Conservation (phyloP, 2,113 vertebrate species). For the Pelecanoides urinatrix region DNA sequence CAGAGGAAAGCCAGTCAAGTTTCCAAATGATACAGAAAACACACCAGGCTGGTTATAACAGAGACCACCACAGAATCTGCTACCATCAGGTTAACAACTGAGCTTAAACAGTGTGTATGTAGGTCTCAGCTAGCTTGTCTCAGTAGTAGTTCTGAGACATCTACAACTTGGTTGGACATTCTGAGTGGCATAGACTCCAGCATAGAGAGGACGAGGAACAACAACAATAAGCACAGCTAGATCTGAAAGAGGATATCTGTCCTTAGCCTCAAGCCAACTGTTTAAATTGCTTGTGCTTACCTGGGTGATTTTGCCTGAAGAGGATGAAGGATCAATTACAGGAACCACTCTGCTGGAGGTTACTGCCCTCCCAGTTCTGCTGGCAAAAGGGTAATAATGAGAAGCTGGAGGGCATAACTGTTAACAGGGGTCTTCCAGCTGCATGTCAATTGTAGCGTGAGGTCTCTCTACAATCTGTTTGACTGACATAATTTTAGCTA, state of each 20-base stretch:
- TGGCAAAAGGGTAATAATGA: not conserved
- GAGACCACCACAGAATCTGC: not conserved
- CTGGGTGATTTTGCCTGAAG: not conserved
- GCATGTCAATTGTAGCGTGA: not conserved
- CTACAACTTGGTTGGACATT: not conserved
- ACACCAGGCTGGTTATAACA: not conserved
- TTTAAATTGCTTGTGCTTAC: conserved; percentile 12
- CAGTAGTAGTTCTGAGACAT: not conserved
- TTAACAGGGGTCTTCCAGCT: not conserved
- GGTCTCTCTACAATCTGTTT: not conserved
- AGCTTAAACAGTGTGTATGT: not conserved
- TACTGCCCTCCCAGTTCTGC: not conserved
- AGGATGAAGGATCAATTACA: not conserved
- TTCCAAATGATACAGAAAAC: not conserved
- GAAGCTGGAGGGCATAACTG: not conserved
- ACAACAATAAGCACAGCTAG: not conserved
- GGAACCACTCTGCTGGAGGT: not conserved
- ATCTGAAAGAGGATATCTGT: not conserved
- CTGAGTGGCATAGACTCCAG: not conserved
- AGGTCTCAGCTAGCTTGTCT: not conserved
- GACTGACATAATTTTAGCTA: not conserved
- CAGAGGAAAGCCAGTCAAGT: not conserved
- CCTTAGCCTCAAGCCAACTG: not conserved
- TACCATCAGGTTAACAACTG: not conserved
- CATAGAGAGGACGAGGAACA: not conserved